Evolutionary conservation across 1,140 invertebrate species (phyloP).

Genomic region (Drosophila nasuta): DNA sequence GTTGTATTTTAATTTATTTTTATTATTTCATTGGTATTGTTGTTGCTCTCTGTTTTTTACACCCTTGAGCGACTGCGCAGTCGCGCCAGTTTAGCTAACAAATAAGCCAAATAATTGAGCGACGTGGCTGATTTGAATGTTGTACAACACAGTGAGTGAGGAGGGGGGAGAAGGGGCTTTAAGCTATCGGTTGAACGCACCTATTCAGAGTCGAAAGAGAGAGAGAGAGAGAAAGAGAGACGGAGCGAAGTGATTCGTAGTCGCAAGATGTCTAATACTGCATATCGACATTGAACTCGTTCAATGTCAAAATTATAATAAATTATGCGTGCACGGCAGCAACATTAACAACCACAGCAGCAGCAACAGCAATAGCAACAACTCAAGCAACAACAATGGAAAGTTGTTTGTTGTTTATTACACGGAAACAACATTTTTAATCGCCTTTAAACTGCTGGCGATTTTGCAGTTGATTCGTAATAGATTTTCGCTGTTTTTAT

Average conservation of each 20-base stretch:
- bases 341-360: slow-evolving; percentile 32
- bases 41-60: slow-evolving; percentile 31
- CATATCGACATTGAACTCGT: slow-evolving; percentile 81
- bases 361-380: slow-evolving; percentile 19
- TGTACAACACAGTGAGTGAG: background rate
- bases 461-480: slow-evolving; percentile 5
- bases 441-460: slow-evolving; percentile 52
- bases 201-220: slow-evolving; percentile 41
- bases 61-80: slow-evolving; percentile 69
- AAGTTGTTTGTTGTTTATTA: slow-evolving; percentile 75
- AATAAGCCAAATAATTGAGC: slow-evolving; percentile 70
- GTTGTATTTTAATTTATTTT: slow-evolving; percentile 13
- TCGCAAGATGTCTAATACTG: slow-evolving; percentile 40
- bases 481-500: slow-evolving; percentile 32
- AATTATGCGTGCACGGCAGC: slow-evolving; percentile 70
- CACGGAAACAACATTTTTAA: slow-evolving; percentile 68
- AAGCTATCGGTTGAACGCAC: slow-evolving; percentile 60
- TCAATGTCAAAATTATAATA: slow-evolving; percentile 81
- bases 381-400: slow-evolving; percentile 59
- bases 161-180: background rate
- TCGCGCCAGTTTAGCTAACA: slow-evolving; percentile 58
- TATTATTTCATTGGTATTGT: background rate
- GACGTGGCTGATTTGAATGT: slow-evolving; percentile 60
- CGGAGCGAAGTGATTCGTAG: slow-evolving; percentile 7
- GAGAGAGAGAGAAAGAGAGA: slow-evolving; percentile 20